Evolutionary conservation across 2,113 vertebrate species (phyloP), one percentile per base, ranked within the genome.

Genomic region (Tichodroma muraria): DNA sequence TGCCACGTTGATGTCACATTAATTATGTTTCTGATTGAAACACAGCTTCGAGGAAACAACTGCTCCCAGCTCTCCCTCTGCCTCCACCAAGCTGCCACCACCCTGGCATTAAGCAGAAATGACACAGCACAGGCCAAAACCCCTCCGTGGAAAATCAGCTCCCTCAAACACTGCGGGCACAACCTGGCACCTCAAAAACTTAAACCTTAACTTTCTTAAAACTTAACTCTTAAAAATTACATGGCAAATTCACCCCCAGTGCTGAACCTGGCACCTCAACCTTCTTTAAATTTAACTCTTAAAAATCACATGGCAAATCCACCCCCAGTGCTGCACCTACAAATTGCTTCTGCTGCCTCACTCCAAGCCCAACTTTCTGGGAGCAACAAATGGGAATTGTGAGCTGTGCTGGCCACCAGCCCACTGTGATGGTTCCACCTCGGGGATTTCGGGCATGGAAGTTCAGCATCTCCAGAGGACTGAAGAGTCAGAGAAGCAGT

Each of bases 241-340:
- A 5, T 1, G 4, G 42, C 42, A 44, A 44, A 44, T 16, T 7
- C 42, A 44, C 16, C 42, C 42, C 42, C 17, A 44, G 42, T 44
- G 42, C 42, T 44, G 42, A 6, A 15, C 59, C 63, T 15, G 37
- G 42, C 42, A n/a, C 28, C 25, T 30, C 25, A 37, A 4, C 16
- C 9, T 16, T 3, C 79, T 50, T 57, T 16, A 33, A 73, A 82
- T 9, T 11, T 15, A 59, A 20, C 33, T 30, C 17, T 15, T 14
- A 1, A 18, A 64, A 75, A 70, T 1, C 0, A 15, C 35, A 3
- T 0, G 5, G 17, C 13, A 57, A 59, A 71, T 4, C 17, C 11
- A 4, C 11, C n/a, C 45, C 11, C 30, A 49, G 50, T 4, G 40
- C 64, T 18, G 19, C 22, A 50, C 13, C 20, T 10, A 4, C 0